Evolutionary conservation across 1,140 invertebrate species (phyloP).

Genomic region (Teleopsis dalmanni): DNA sequence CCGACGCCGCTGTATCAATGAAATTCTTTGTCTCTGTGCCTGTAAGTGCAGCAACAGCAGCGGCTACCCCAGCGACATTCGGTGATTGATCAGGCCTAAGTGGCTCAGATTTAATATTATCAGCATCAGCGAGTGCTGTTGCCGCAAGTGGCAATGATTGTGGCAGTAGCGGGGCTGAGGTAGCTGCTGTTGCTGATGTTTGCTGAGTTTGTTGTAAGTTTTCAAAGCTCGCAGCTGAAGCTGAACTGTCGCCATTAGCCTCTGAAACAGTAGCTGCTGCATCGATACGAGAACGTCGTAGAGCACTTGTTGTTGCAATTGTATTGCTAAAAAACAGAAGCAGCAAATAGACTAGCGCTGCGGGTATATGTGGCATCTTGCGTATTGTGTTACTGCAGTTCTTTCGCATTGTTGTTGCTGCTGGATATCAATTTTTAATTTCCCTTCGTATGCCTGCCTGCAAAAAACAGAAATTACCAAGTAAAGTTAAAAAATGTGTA

Average conservation of each 20-base stretch:
- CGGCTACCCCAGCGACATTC: background rate
- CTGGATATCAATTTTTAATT: constrained; percentile 8
- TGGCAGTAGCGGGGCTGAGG: background rate
- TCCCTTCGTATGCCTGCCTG: too few species aligned
- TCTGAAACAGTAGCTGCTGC: too few species aligned
- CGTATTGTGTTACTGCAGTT: background rate
- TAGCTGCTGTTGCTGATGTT: background rate
- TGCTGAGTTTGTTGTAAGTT: too few species aligned
- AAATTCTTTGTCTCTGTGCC: constrained; percentile 2
- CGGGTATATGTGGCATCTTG: background rate
- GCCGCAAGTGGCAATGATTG: background rate
- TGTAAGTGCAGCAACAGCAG: background rate
- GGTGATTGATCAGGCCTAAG: background rate
- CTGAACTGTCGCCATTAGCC: too few species aligned
- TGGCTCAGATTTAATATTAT: background rate
- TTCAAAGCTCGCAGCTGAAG: too few species aligned
- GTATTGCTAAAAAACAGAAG: too few species aligned
- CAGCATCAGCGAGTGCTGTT: background rate
- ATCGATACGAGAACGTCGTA: too few species aligned
- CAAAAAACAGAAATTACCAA: too few species aligned
- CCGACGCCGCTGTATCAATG: constrained; percentile 1
- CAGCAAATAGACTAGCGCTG: too few species aligned
- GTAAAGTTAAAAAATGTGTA: too few species aligned
- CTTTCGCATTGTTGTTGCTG: background rate
- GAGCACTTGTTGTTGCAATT: too few species aligned